These are phyloP conservation scores for Spheniscus humboldti DNA, from an alignment of 2,797 vertebrate species.

Conservation along the genomic window DNA sequence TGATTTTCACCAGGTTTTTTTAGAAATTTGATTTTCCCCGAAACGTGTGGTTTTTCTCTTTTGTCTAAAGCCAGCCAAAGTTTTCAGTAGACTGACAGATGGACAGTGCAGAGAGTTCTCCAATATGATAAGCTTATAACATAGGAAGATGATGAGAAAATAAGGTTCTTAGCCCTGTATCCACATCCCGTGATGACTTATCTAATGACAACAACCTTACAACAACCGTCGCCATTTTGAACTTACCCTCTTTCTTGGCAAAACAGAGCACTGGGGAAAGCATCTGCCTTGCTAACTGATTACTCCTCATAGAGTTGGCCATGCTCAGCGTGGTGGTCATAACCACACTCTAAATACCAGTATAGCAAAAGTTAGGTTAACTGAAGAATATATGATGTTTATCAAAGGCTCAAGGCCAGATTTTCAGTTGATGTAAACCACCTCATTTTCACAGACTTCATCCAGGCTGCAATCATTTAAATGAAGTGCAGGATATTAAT, in stretches of 20 bases:
- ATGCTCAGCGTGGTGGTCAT: neutral
- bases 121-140: neutral
- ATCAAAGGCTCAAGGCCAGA: neutral
- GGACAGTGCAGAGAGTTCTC: neutral
- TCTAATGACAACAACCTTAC: neutral
- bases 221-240: neutral
- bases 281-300: neutral
- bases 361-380: neutral
- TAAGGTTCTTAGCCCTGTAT: neutral
- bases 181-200: neutral
- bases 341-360: neutral
- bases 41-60: fast-evolving
- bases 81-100: neutral
- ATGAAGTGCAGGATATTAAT: neutral
- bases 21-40: neutral
- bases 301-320: neutral
- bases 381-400: neutral
- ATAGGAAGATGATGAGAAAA: neutral
- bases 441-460: neutral
- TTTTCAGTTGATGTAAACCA: neutral
- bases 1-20: neutral
- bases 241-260: neutral
- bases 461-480: neutral
- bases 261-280: neutral
- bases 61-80: neutral